These are phyloP conservation scores for Chrysolina haemoptera DNA, from an alignment of 2,888 invertebrate species.

Conservation along the genomic window DNA sequence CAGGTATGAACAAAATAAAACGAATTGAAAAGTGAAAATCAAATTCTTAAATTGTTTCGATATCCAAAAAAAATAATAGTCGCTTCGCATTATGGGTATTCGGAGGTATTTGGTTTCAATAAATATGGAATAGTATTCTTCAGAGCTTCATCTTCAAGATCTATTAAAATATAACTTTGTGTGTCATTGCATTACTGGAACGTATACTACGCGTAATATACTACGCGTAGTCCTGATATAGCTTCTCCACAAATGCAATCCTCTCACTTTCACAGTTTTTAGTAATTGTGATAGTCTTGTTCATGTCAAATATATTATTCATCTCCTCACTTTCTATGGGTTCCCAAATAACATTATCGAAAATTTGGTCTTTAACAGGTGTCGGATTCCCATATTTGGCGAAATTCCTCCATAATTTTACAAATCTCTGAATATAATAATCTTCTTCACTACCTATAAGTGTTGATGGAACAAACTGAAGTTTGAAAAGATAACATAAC, in stretches of 20 bases:
- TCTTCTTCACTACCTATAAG: constrained; percentile 57
- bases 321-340: constrained; percentile 54
- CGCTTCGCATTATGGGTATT: no score
- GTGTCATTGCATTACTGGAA: no score
- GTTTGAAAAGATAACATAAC: constrained; percentile 60
- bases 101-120: no score
- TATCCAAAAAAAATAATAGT: no score
- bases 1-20: no score
- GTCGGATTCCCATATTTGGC: constrained; percentile 62
- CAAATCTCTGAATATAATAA: constrained; percentile 58
- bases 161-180: no score
- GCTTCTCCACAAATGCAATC: constrained; percentile 62
- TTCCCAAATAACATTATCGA: constrained; percentile 59
- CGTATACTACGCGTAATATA: constrained; percentile 2
- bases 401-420: constrained; percentile 65
- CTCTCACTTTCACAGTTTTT: constrained; percentile 59
- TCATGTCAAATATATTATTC: constrained; percentile 61
- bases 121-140: no score
- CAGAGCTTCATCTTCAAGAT: no score
- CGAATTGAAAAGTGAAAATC: no score
- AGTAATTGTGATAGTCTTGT: constrained; percentile 55
- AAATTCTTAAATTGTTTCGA: no score
- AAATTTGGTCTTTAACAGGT: constrained; percentile 50
- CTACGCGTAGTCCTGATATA: constrained; percentile 50
- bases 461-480: constrained; percentile 51